phyloP scores from a whole-genome alignment of 2,797 vertebrate species.

The Lates japonicus region DNA sequence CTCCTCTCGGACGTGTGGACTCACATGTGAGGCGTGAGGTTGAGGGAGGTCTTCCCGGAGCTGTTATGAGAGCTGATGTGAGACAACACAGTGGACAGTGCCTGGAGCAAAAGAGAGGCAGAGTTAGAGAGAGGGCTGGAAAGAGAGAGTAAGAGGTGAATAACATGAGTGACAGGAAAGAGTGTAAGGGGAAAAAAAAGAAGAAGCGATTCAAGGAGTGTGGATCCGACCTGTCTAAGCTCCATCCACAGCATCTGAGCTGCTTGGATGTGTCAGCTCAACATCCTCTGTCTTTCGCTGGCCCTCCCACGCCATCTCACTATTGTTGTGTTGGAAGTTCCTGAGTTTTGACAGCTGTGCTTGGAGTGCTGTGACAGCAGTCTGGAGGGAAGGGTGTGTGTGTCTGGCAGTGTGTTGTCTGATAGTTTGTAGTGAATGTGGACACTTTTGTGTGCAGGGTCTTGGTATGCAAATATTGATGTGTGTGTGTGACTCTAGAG shows the following conservation, averaged over 20 bases:
- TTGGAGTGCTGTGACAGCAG: conserved; percentile 82
- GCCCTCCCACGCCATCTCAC: conserved; percentile 74
- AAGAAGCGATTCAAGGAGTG: conserved; percentile 20
- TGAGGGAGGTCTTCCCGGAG: conserved; percentile 75
- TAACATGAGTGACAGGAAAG: conserved; percentile 45
- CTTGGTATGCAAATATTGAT: conserved; percentile 66
- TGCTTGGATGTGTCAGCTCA: conserved; percentile 66
- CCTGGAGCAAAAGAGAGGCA: conserved; percentile 58
- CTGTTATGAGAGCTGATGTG: conserved; percentile 77
- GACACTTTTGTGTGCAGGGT: conserved; percentile 61
- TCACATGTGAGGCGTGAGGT: conserved; percentile 78
- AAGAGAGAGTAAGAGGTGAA: conserved; percentile 40
- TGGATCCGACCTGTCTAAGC: conserved; percentile 39
- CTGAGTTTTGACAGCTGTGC: conserved; percentile 89
- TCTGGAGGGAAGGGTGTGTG: conserved; percentile 86
- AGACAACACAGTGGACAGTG: conserved; percentile 73
- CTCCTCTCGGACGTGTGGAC: conserved; percentile 77
- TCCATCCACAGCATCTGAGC: conserved; percentile 40
- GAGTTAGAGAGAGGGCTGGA: conserved; percentile 24
- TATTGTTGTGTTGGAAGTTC: conserved; percentile 82
- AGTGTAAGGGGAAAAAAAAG: neutral
- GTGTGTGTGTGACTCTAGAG: conserved; percentile 42
- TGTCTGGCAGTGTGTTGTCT: conserved; percentile 78
- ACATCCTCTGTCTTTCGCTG: conserved; percentile 50
- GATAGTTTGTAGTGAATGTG: conserved; percentile 65